Base-by-base conservation (phyloP, 2,797 vertebrate species). In the Coendou prehensilis region DNA sequence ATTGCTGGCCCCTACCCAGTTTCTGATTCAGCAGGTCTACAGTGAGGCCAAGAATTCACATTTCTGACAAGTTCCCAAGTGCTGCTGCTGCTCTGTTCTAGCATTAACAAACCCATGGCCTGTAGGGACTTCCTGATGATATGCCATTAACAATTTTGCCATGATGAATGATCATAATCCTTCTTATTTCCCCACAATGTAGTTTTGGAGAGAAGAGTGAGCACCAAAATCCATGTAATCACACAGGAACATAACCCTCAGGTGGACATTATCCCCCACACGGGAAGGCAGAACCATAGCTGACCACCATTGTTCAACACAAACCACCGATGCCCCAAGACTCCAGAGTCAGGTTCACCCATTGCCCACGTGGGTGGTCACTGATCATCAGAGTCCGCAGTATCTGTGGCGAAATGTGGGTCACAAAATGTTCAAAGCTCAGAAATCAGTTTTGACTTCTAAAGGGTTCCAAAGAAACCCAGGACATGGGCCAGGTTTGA, bases 371-470 rank as follows among this genome's bases (percentile, higher is more conserved):
- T 61, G 45, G 13, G 33, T 57, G 28, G 57, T 28, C 52, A 33
- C 33, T 22, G 20, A 47, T 76, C 76, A 79, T 75, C n/a, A 52
- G 64, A 64, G n/a, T 45, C 45, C 41, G 64, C 20, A 45, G 90
- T 50, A 3, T 83, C 54, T 85, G 11, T 23, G 4, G 61, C 45
- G 82, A 78, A 73, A 88, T 59, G 47, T 22, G 15, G 73, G 30
- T 78, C 15, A 63, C 45, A 52, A n/a, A 41, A 14, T 33, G 54
- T 84, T 84, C 84, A 89, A 90, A 89, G 52, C 67, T 94, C n/a
- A 20, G 64, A 95, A 86, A 45, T 69, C 71, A 52, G 9, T 76
- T 86, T 75, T 86, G n/a, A 80, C 87, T 73, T 89, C 76, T 69
- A 57, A 78, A 64, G 59, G 15, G 80, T 87, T 71, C 69, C 50